These are phyloP conservation scores for Phyllopteryx taeniolatus DNA, from an alignment of 2,113 vertebrate genomes.

Conservation along the genomic window DNA sequence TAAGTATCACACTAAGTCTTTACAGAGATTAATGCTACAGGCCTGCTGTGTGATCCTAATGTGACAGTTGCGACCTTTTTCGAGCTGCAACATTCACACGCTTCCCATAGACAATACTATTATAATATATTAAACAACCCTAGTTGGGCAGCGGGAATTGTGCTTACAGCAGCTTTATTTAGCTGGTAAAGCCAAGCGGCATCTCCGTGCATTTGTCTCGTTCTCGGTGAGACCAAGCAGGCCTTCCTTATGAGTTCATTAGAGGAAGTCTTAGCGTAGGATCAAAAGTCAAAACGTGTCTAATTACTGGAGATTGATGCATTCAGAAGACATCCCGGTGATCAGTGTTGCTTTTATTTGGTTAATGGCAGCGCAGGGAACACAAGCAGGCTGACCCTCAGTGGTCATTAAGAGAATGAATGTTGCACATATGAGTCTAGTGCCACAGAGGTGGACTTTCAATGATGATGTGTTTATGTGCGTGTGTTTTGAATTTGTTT, in stretches of 20 bases:
- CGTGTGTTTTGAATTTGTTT: slow-evolving; percentile 28
- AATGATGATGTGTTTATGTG: slow-evolving; percentile 1
- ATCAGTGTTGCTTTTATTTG: slow-evolving; percentile 74
- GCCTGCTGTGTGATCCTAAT: slow-evolving; percentile 48
- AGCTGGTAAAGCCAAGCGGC: slow-evolving; percentile 34
- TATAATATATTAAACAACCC: slow-evolving; percentile 32
- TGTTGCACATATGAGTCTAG: slow-evolving; percentile 46
- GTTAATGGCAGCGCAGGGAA: slow-evolving; percentile 69
- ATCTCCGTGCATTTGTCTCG: slow-evolving; percentile 46
- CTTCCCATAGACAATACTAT: slow-evolving; percentile 18
- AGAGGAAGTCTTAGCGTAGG: slow-evolving; percentile 45
- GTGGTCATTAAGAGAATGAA: slow-evolving; percentile 70
- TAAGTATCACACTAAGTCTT: slow-evolving; percentile 44
- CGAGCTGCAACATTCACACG: slow-evolving; percentile 17
- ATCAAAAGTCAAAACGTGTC: slow-evolving; percentile 56
- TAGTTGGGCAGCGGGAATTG: slow-evolving; percentile 13
- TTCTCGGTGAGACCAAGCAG: slow-evolving; percentile 64
- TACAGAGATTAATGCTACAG: slow-evolving; percentile 60
- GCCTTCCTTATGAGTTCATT: slow-evolving; percentile 64
- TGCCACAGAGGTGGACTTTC: slow-evolving; percentile 38
- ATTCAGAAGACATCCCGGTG: slow-evolving; percentile 64
- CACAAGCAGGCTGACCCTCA: slow-evolving; percentile 62
- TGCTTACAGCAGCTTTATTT: slow-evolving; percentile 48
- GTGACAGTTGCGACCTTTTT: slow-evolving; percentile 65
- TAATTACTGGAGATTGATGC: slow-evolving; percentile 71